These are phyloP conservation scores for Hymenochirus boettgeri DNA, from an alignment of 2,113 vertebrate species.

Conservation along the genomic window DNA sequence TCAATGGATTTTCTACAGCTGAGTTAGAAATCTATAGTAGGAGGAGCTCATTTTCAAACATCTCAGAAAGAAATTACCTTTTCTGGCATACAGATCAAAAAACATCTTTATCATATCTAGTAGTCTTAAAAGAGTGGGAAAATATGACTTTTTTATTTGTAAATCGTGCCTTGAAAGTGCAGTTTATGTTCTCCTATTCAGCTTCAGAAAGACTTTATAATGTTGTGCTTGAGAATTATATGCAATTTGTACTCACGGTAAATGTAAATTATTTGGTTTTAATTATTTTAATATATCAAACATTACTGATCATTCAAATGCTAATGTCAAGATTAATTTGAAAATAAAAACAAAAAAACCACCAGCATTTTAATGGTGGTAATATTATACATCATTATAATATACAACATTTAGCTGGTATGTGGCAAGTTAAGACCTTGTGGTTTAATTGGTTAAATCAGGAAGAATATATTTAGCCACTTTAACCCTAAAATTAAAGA, in stretches of 20 bases:
- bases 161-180: conserved; percentile 25
- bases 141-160: conserved; percentile 32
- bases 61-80: conserved; percentile 66
- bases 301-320: no score
- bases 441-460: no score
- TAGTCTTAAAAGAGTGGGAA: conserved; percentile 31
- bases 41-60: conserved; percentile 79
- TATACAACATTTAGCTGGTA: no score
- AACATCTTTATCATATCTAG: conserved; percentile 41
- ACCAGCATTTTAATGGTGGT: no score
- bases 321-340: no score
- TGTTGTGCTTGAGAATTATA: not conserved
- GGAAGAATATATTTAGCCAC: no score
- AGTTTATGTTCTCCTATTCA: conserved; percentile 8
- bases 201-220: conserved; percentile 12
- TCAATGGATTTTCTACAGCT: conserved; percentile 79
- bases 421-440: no score
- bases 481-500: no score
- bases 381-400: no score
- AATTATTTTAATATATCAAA: no score
- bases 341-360: no score
- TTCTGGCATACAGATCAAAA: conserved; percentile 52
- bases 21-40: conserved; percentile 80
- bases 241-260: not conserved
- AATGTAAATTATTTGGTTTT: no score